Evolutionary conservation across 2,113 vertebrate genomes (phyloP).

Genomic region (Cyrtonyx montezumae): DNA sequence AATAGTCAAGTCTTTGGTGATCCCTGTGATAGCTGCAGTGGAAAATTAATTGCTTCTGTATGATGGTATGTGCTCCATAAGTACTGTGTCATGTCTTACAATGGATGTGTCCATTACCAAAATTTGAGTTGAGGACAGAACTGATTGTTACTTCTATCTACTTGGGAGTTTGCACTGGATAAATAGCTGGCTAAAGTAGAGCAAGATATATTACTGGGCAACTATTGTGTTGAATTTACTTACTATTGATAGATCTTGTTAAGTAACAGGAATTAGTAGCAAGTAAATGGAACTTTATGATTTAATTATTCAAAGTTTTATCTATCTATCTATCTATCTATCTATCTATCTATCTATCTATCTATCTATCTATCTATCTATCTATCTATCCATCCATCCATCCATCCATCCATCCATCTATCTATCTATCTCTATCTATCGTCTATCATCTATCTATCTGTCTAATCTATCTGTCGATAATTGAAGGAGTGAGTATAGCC

Average conservation of each 20-base stretch:
- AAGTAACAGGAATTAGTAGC: not conserved
- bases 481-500: not conserved
- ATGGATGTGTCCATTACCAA: not conserved
- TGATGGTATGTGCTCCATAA: not conserved
- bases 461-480: not conserved
- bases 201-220: not conserved
- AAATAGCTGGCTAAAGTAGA: not conserved
- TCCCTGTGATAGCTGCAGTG: not conserved
- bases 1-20: not conserved
- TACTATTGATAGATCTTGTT: not conserved
- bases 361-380: not conserved
- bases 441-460: no score
- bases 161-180: not conserved
- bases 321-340: no score
- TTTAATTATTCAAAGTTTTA: not conserved
- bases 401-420: no score
- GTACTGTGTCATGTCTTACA: not conserved
- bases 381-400: no score
- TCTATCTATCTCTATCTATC: no score
- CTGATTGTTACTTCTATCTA: not conserved
- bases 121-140: not conserved
- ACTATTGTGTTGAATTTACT: not conserved
- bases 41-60: slow-evolving; percentile 42
- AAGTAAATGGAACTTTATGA: not conserved
- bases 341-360: not conserved